Base-by-base conservation (phyloP, 2,797 vertebrate species). In the Taeniopygia guttata region DNA sequence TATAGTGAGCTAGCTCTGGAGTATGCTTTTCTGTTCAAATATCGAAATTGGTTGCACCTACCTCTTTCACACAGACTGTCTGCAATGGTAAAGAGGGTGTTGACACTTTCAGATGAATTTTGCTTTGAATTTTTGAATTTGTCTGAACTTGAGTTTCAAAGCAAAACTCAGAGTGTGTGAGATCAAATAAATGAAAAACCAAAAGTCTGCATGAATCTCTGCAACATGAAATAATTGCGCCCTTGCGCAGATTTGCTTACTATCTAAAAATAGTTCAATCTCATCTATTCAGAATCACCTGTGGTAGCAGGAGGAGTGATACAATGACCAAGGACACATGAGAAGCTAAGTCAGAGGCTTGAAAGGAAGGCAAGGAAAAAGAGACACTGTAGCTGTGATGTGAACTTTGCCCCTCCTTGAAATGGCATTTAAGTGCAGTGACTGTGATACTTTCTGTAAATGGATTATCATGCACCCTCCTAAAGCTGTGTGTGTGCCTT, bases 231-330 rank as follows among this genome's bases (percentile, higher is more conserved):
- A 92, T 87, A 72, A 62, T 43, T 14, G 40, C 85, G 43, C 62
- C 69, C 46, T 87, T 89, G 64, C 56, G 76, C 36, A 87, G 68
- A 69, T 93, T 90, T 89, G 18, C 78, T 92, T 75, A 25, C 60
- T 62, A 16, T 51, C 78, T 90, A 95, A 96, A 94, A 95, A 89
- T 83, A 92, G 64, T 68, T 90, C 69, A 78, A 45, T 72, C 79
- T 89, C 64, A 83, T 94, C 75, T 92, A 55, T 92, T 92, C 89
- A 91, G 64, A 72, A 89, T 78, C 49, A 91, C 72, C 43, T 58
- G 29, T 68, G 54, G 78, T 38, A 83, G 60, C 43, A 87, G 56
- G 63, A 86, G 34, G 10, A 95, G 34, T 0, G 17, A 66, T 59
- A 89, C 67, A 88, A 91, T 54, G 72, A 5, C 16, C 36, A 73